A percentile compares a stretch with the other conserved stretches of the same genome.
Conservation (phyloP, 2,888 invertebrate genomes). For the Incurvaria masculella region DNA sequence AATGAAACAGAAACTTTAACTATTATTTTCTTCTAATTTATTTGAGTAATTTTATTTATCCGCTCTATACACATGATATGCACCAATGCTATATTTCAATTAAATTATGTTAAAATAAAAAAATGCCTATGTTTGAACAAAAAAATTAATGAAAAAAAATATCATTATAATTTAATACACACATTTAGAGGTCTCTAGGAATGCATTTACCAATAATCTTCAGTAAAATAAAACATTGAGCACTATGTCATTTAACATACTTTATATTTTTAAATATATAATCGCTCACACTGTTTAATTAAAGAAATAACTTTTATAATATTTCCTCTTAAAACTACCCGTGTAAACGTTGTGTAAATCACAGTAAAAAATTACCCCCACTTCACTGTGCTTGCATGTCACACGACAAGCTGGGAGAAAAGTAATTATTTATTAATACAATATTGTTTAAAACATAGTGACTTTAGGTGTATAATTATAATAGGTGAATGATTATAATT, state of each 20-base stretch:
- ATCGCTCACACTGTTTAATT: not conserved
- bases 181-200: not conserved
- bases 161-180: not conserved
- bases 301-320: not conserved
- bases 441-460: not conserved
- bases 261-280: not conserved
- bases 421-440: not conserved
- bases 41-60: slow-evolving; percentile 48
- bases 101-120: not conserved
- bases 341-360: not conserved
- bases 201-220: not conserved
- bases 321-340: not conserved
- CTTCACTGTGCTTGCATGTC: not conserved
- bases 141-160: slow-evolving; percentile 13
- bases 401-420: not conserved
- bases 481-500: too few relatives aligned
- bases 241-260: not conserved
- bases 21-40: slow-evolving; percentile 52
- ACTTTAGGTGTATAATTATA: not conserved
- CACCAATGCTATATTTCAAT: slow-evolving; percentile 55
- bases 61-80: slow-evolving; percentile 58
- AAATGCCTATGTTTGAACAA: slow-evolving; percentile 21
- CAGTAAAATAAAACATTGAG: not conserved
- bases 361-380: not conserved
- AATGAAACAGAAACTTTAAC: slow-evolving; percentile 37